Conservation (phyloP, 2,797 vertebrate genomes). For the Pachyuromys duprasi region DNA sequence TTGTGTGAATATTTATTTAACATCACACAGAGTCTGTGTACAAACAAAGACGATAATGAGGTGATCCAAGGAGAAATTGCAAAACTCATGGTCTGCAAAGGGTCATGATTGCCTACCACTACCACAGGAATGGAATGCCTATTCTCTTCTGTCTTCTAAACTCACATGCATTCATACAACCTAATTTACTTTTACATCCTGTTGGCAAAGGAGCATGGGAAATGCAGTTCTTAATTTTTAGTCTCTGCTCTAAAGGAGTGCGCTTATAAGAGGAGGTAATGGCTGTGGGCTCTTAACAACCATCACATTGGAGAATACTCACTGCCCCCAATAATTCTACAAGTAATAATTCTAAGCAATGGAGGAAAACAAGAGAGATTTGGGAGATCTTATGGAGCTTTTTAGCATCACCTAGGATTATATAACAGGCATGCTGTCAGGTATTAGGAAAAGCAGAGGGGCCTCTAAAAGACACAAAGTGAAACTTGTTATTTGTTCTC, state of each 20-base stretch:
- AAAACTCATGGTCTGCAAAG: not conserved
- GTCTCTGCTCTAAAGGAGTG: not conserved
- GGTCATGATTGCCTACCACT: not conserved
- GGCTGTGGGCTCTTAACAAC: not conserved
- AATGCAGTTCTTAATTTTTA: not conserved
- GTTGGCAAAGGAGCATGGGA: not conserved
- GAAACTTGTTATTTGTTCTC: conserved; percentile 5
- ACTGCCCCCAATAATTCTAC: not conserved
- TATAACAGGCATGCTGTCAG: not conserved
- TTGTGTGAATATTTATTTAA: not conserved
- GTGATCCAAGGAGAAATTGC: not conserved
- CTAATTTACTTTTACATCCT: not conserved
- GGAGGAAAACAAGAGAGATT: not conserved
- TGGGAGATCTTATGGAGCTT: not conserved
- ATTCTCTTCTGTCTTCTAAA: not conserved
- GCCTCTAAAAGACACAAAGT: not conserved
- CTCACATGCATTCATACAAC: not conserved
- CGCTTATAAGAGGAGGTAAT: not conserved
- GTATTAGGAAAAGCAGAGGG: conserved; percentile 4
- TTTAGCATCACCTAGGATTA: not conserved
- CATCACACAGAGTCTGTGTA: not conserved
- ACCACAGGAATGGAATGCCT: not conserved
- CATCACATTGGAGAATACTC: not conserved
- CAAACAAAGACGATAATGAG: not conserved
- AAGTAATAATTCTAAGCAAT: not conserved